phyloP scores from a whole-genome alignment of 64 coral and sea anemone species.

The Anthopleura sola region DNA sequence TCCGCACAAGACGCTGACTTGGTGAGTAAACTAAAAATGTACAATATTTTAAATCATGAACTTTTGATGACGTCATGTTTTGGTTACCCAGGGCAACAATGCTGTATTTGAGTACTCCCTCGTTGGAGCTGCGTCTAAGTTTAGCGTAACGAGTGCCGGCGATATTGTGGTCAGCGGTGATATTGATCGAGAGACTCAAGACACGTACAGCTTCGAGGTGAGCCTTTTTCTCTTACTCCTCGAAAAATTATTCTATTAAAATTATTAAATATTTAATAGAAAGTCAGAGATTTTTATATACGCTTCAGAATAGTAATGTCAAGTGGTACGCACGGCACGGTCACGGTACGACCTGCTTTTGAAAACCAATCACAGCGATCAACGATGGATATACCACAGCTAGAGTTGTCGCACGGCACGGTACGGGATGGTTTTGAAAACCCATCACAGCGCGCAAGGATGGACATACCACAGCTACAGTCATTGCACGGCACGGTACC shows the following conservation, averaged over 20 bases:
- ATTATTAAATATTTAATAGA: too few relatives aligned
- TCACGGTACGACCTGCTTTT: too few relatives aligned
- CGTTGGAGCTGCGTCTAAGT: conserved; percentile 76
- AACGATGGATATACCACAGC: too few relatives aligned
- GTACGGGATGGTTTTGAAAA: too few relatives aligned
- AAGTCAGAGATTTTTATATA: too few relatives aligned
- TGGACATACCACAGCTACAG: too few relatives aligned
- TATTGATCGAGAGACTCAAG: conserved; percentile 79
- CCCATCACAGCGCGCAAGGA: too few relatives aligned
- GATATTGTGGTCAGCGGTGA: conserved; percentile 72
- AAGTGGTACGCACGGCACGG: too few relatives aligned
- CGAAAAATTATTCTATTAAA: not conserved
- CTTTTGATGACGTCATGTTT: not conserved
- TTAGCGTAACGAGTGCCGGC: conserved; percentile 60
- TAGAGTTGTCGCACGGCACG: too few relatives aligned
- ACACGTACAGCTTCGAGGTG: conserved; percentile 80
- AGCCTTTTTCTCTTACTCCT: conserved; percentile 10
- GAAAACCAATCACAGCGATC: too few relatives aligned
- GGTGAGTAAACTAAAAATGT: conserved; percentile 23
- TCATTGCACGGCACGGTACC: too few relatives aligned
- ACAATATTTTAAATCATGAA: not conserved
- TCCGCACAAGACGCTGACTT: conserved; percentile 73
- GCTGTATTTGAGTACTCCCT: conserved; percentile 69
- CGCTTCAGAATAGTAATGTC: too few relatives aligned
- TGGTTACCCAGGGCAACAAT: conserved; percentile 63